Evolutionary conservation across 2,113 vertebrate genomes (phyloP).

Genomic region (Lagopus muta): DNA sequence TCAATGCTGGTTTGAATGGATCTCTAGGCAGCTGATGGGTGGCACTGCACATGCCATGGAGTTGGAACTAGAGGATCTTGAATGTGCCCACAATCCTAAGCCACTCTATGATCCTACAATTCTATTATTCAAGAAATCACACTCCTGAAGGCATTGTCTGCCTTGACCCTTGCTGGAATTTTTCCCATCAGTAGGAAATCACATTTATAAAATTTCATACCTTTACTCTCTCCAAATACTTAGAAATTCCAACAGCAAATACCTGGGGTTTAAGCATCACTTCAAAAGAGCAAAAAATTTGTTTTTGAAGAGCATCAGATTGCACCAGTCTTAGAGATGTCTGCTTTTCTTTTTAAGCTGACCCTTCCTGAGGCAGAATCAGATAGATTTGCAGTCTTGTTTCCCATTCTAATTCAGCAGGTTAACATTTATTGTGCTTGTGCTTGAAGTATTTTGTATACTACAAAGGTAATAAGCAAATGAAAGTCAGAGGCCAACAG

Average conservation of each 20-base stretch:
- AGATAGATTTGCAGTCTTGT: not conserved
- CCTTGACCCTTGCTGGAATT: not conserved
- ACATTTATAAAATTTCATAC: not conserved
- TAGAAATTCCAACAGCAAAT: not conserved
- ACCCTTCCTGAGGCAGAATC: not conserved
- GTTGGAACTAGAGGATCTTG: too few relatives aligned
- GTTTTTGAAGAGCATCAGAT: not conserved
- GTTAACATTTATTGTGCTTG: not conserved
- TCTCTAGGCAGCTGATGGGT: too few relatives aligned
- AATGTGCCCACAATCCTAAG: too few relatives aligned
- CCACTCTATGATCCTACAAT: too few relatives aligned
- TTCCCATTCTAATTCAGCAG: not conserved
- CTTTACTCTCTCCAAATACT: not conserved
- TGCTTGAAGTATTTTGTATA: not conserved
- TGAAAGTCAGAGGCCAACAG: not conserved
- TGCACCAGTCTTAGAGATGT: not conserved
- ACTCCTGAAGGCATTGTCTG: not conserved
- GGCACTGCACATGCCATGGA: too few relatives aligned
- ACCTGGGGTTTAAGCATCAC: not conserved
- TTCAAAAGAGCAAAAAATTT: slow-evolving; percentile 20
- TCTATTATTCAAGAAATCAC: not conserved
- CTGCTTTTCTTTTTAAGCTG: not conserved
- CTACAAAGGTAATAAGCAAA: not conserved
- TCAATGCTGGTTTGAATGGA: too few relatives aligned
- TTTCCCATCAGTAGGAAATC: not conserved